Evolutionary conservation across 1,140 invertebrate genomes (phyloP), one percentile per base, ranked within the genome.

Genomic region (Arion vulgaris): DNA sequence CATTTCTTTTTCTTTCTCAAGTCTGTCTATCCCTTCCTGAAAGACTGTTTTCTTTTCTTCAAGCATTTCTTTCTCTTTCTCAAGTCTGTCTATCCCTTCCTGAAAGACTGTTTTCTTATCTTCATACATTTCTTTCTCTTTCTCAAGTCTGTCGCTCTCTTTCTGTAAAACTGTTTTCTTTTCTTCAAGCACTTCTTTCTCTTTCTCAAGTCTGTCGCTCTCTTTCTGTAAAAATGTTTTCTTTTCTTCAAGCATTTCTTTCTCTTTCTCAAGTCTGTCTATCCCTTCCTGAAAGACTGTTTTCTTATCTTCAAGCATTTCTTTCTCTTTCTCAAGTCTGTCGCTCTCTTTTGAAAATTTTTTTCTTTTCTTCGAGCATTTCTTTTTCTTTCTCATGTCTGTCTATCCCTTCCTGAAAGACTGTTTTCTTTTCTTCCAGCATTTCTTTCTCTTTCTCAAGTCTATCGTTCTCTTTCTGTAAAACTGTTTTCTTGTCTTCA

Each of bases 191-290:
- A 19, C 45, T 49, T 49, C 19, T 49, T 11, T 9, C 19, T 49
- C 45, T 49, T 49, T 19, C 19, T 49, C 9, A 11, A 11, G 45
- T 19, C 45, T 49, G 45, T 19, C 45, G 45, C 45, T 49, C 19
- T 19, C 19, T 49, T 49, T 9, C 45, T 49, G 19, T 19, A 49
- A 11, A 49, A 49, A 9, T 49, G 45, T 49, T 49, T 19, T 49
- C 49, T 36, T 51, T 36, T 76, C 26, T 76, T 36, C 45, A 7
- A 41, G 39, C 7, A 17, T 76, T 36, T 76, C 34, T 49, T 36
- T 76, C 34, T 76, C 34, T 32, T 36, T 49, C 17, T 49, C n/a
- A 76, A 28, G 28, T 79, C 53, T 68, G 17, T 79, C 77, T 79
- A 0, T 68, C 77, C 38, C 41, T 39, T 36, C 53, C 76, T 49